phyloP scores from a whole-genome alignment of 1,140 invertebrate species.

The Vanessa tameamea region DNA sequence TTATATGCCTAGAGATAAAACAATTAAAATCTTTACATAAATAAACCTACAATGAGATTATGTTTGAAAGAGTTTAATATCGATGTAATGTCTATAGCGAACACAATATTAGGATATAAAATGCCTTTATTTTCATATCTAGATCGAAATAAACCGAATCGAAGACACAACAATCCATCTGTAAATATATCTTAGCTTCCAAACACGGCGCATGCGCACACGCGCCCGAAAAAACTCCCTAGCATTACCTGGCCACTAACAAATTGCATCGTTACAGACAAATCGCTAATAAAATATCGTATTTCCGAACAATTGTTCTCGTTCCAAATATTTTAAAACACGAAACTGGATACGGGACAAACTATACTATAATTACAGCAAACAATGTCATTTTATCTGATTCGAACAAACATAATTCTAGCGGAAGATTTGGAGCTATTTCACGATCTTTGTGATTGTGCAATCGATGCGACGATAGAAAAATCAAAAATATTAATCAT shows the following conservation, averaged over 20 bases:
- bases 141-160: too few relatives aligned
- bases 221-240: background rate
- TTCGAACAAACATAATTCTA: slow-evolving; percentile 26
- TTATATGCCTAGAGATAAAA: too few relatives aligned
- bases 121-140: too few relatives aligned
- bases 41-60: too few relatives aligned
- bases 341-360: slow-evolving; percentile 45
- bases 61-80: too few relatives aligned
- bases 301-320: slow-evolving; percentile 49
- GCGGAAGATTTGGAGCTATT: slow-evolving; percentile 22
- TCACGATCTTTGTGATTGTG: background rate
- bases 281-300: slow-evolving; percentile 47
- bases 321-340: slow-evolving; percentile 52
- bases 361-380: slow-evolving; percentile 58
- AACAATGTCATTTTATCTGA: slow-evolving; percentile 54
- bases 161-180: too few relatives aligned
- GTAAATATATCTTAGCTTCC: background rate
- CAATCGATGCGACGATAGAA: slow-evolving; percentile 24
- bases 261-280: slow-evolving; percentile 17
- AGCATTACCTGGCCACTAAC: slow-evolving; percentile 14
- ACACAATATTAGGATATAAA: too few relatives aligned
- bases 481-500: background rate
- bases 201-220: background rate
- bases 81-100: too few relatives aligned
- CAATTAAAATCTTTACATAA: too few relatives aligned